phyloP scores from a whole-genome alignment of 2,797 vertebrate genomes.

The Myotis planiceps region DNA sequence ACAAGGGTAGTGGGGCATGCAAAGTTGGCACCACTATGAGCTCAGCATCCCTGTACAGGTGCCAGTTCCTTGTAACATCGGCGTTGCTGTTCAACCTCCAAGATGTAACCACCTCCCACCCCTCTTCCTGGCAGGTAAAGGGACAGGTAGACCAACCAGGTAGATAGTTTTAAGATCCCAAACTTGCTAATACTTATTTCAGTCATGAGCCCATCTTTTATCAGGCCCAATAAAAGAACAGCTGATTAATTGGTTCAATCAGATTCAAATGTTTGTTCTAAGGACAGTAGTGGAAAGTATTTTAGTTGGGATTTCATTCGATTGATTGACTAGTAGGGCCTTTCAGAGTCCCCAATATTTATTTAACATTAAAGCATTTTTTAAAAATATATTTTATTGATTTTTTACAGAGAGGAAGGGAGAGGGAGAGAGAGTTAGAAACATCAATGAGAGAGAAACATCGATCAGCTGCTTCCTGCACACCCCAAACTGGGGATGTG shows the following conservation, averaged over 20 bases:
- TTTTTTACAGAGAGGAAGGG: too few species aligned
- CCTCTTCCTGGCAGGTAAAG: background rate
- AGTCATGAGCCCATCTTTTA: background rate
- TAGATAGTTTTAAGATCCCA: background rate
- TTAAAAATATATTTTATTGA: too few species aligned
- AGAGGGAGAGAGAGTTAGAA: too few species aligned
- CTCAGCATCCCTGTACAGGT: background rate
- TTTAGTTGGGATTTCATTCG: background rate
- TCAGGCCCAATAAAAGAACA: background rate
- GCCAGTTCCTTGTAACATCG: background rate
- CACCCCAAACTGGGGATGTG: too few species aligned
- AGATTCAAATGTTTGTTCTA: background rate
- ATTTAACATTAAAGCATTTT: conserved; percentile 34
- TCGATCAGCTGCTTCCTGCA: too few species aligned
- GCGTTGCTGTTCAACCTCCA: background rate
- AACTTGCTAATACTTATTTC: background rate
- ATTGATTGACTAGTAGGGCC: background rate
- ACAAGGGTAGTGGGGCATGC: conserved; percentile 21
- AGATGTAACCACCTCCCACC: background rate
- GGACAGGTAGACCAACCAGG: background rate
- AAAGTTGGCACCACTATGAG: background rate
- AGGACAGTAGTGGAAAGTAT: background rate
- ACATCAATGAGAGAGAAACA: too few species aligned
- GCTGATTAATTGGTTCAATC: background rate
- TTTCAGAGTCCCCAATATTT: background rate